Evolutionary conservation across 1,140 invertebrate species (phyloP).

Genomic region (Adoxophyes honmai): DNA sequence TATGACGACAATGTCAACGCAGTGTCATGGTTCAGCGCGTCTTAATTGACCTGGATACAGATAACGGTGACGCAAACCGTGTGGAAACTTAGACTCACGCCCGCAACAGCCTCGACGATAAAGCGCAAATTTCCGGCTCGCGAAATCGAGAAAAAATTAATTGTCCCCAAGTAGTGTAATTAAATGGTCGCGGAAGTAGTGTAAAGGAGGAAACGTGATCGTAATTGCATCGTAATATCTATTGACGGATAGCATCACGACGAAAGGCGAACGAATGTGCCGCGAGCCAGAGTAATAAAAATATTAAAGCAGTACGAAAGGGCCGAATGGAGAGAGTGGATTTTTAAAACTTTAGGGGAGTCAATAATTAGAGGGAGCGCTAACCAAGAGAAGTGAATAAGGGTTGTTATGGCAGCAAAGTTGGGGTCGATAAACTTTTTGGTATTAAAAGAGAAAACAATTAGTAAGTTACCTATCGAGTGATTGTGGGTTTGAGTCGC

Average conservation of each 20-base stretch:
- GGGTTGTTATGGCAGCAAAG: slow-evolving; percentile 59
- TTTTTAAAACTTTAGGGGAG: slow-evolving; percentile 68
- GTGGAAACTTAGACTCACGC: slow-evolving; percentile 38
- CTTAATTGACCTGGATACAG: slow-evolving; percentile 51
- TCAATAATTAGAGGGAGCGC: slow-evolving; percentile 69
- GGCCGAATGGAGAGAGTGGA: slow-evolving; percentile 44
- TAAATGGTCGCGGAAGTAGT: slow-evolving; percentile 30
- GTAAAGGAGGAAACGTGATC: slow-evolving; percentile 22
- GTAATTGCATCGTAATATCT: slow-evolving; percentile 22
- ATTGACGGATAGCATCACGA: slow-evolving; percentile 14
- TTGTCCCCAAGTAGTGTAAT: slow-evolving; percentile 28
- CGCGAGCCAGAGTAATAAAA: slow-evolving; percentile 44
- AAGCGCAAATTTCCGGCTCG: slow-evolving; percentile 31
- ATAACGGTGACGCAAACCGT: slow-evolving; percentile 52
- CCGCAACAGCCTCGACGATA: slow-evolving; percentile 29
- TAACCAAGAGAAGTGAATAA: slow-evolving; percentile 57
- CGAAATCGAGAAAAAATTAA: slow-evolving; percentile 37
- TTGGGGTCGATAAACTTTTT: slow-evolving; percentile 67
- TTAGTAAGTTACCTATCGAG: background rate
- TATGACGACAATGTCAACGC: slow-evolving; percentile 47
- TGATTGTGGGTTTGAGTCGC: background rate
- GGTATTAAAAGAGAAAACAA: background rate
- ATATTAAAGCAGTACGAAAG: slow-evolving; percentile 58
- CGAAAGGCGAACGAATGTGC: slow-evolving; percentile 19
- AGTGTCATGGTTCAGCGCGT: slow-evolving; percentile 55